Evolutionary conservation across 2,888 invertebrate species (phyloP), one percentile per base, ranked within the genome.

Genomic region (Aspidiotus destructor): DNA sequence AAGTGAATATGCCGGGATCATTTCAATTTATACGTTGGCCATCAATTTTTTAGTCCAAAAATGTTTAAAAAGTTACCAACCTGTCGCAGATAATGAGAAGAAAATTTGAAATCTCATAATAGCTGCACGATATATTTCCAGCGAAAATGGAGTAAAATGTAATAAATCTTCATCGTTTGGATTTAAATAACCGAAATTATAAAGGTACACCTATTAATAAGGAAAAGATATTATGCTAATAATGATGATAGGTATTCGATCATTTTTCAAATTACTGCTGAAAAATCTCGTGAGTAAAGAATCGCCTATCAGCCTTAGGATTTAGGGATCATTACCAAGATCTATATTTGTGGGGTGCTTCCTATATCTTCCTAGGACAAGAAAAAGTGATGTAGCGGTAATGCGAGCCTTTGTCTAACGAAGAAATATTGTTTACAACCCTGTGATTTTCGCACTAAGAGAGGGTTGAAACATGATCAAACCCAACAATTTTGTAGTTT

Each of bases 101-200:
- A n/a, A 57, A n/a, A n/a, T 16, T 57, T 57, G 57, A 57, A 57
- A 57, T 15, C 15, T 15, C 2, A n/a, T 15, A 16, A 57, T 16
- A 16, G 57, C 15, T 17, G 15, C 57, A 16, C 17, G 11, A 15
- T n/a, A 57, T 7, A 57, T 15, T 16, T 52, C 52, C 52, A n/a
- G 3, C n/a, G 10, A 48, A 48, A 13, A 48, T 48, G 57, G 15
- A n/a, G 5, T 10, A 57, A 10, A 15, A 57, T 57, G 57, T n/a
- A 13, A 48, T 6, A n/a, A 57, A 57, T 11, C 57, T 17, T 57
- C 17, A 57, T 57, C 15, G 15, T 57, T 57, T 16, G 10, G 15
- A n/a, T 57, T 15, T 15, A 57, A 3, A 16, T 57, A 57, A 15
- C 57, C 57, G 15, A n/a, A 57, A 11, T 15, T 57, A 57, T 57